A percentile compares a stretch with the other conserved stretches of the same genome.
Evolutionary conservation across 2,888 invertebrate species (phyloP).

Genomic region (Machimus rusticus): DNA sequence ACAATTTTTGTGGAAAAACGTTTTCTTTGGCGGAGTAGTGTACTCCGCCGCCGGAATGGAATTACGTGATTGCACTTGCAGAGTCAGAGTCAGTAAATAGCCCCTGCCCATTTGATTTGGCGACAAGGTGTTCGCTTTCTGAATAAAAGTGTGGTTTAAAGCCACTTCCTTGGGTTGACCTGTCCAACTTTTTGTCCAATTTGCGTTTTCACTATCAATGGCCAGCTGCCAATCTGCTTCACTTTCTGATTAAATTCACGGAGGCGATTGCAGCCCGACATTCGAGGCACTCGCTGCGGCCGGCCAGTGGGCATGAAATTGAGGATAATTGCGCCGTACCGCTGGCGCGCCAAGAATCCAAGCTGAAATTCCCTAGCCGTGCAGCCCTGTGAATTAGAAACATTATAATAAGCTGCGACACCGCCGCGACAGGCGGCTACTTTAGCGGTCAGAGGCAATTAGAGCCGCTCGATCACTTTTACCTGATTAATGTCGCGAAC

Average conservation of each 20-base stretch:
- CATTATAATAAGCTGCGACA: background rate
- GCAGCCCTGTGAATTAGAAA: background rate
- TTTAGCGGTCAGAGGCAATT: background rate
- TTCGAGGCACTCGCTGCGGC: background rate
- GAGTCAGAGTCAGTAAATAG: background rate
- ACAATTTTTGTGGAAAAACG: background rate
- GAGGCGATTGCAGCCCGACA: background rate
- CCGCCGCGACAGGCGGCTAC: background rate
- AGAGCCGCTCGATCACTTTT: background rate
- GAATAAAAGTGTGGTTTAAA: background rate
- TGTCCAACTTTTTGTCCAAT: background rate
- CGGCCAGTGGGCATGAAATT: slow-evolving; percentile 17
- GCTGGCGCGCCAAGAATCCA: background rate
- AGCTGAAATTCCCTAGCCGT: background rate
- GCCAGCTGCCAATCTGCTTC: slow-evolving; percentile 3
- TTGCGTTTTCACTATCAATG: slow-evolving; percentile 19
- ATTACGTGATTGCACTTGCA: background rate
- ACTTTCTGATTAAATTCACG: slow-evolving; percentile 1
- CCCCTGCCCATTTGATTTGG: background rate
- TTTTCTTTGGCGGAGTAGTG: background rate
- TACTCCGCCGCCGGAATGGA: background rate
- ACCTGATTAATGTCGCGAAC: slow-evolving; percentile 6
- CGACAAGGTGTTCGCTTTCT: background rate
- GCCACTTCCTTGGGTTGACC: background rate
- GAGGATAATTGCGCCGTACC: background rate